phyloP scores from a whole-genome alignment of 2,888 invertebrate genomes.

The Punctoribates punctum region DNA sequence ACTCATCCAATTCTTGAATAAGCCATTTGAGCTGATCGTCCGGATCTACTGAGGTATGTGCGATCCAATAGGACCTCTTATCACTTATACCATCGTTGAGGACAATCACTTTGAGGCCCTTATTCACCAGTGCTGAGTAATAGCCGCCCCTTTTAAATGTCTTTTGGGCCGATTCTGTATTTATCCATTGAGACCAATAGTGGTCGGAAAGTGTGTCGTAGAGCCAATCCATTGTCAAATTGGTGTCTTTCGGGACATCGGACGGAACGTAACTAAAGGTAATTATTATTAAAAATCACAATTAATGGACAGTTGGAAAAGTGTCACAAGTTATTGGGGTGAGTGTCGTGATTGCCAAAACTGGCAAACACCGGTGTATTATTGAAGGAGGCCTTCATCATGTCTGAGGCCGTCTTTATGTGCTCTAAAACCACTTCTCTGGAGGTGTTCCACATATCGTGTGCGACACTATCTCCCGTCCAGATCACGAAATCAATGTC shows the following conservation, averaged over 20 bases:
- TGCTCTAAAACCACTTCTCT: slow-evolving; percentile 42
- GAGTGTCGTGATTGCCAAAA: slow-evolving; percentile 49
- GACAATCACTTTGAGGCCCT: slow-evolving; percentile 84
- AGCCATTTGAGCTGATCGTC: slow-evolving; percentile 93
- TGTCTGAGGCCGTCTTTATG: slow-evolving; percentile 40
- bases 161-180: neutral
- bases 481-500: slow-evolving; percentile 57
- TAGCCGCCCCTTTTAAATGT: slow-evolving; percentile 52
- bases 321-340: slow-evolving; percentile 52
- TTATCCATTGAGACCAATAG: slow-evolving; percentile 39
- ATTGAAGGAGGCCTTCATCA: slow-evolving; percentile 42
- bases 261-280: neutral
- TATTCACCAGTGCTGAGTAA: slow-evolving; percentile 82
- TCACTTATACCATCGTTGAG: slow-evolving; percentile 97
- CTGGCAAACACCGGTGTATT: slow-evolving; percentile 46
- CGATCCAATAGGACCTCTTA: slow-evolving; percentile 91
- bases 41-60: slow-evolving; percentile 92
- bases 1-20: slow-evolving; percentile 85
- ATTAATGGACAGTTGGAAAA: too few species aligned
- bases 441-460: slow-evolving; percentile 52
- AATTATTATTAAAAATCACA: too few species aligned
- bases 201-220: slow-evolving; percentile 29
- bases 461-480: slow-evolving; percentile 57
- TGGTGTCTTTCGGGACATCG: neutral
- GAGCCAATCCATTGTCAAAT: slow-evolving; percentile 26